phyloP scores from a whole-genome alignment of 2,888 invertebrate genomes.

The Salpingus planirostris region DNA sequence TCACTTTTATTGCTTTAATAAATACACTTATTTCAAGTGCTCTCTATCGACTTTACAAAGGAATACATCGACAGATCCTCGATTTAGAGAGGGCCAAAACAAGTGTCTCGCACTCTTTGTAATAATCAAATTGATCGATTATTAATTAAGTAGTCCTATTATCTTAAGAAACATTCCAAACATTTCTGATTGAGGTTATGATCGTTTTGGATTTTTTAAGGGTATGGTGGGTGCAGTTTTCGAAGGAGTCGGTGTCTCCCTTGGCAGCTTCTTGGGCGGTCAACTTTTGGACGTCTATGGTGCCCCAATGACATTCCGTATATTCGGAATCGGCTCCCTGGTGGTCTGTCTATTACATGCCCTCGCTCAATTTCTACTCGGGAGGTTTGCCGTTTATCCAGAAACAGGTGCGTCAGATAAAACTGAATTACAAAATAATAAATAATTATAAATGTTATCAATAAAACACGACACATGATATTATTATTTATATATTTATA shows the following conservation, averaged over 20 bases:
- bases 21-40: too few species aligned
- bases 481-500: too few species aligned
- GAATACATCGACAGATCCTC: too few species aligned
- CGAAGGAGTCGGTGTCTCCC: slow-evolving; percentile 76
- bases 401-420: slow-evolving; percentile 1
- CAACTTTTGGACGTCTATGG: slow-evolving; percentile 54
- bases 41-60: too few species aligned
- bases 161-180: too few species aligned
- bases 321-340: slow-evolving; percentile 62
- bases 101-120: too few species aligned
- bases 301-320: slow-evolving; percentile 59
- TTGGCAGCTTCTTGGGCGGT: slow-evolving; percentile 74
- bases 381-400: slow-evolving; percentile 19
- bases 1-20: too few species aligned
- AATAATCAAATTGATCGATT: too few species aligned
- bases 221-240: slow-evolving; percentile 80
- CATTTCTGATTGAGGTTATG: too few species aligned
- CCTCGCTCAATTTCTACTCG: slow-evolving; percentile 41
- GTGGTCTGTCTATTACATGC: slow-evolving; percentile 52
- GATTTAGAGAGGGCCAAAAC: too few species aligned
- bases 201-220: slow-evolving; percentile 40
- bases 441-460: slow-evolving; percentile 3
- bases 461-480: slow-evolving; percentile 1
- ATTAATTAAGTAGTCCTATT: too few species aligned
- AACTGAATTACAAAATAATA: slow-evolving; percentile 6